Base-by-base conservation (phyloP, 1,140 invertebrate species). In the Leptinotarsa lineolata region DNA sequence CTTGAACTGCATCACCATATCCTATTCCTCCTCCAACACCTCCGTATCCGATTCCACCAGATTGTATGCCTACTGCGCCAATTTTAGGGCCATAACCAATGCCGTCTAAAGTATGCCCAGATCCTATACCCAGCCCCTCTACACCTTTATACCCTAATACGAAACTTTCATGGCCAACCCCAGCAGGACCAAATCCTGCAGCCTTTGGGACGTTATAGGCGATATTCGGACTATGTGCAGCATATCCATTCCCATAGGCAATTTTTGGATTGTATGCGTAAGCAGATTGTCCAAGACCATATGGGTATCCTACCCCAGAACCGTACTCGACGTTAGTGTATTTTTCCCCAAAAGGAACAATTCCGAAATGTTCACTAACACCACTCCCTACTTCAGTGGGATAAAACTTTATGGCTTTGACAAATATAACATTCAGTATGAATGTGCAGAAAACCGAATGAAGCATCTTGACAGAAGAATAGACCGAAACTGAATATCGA, bases 101-200 rank as follows among this genome's bases (percentile, higher is more conserved):
- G 48, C 48, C 48, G 4, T 13, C 48, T 2, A 15, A 18, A 4
- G 15, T 18, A 59, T 54, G 71, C 68, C 15, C 74, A 71, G 21
- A 64, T 80, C 18, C 60, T 20, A 81, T 81, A 13, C 65, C 76
- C 8, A 70, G 74, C 21, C 78, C 24, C 12, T 76, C 79, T n/a
- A 70, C 76, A 39, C 83, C 84, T 45, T 83, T 84, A 46, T 82
- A 68, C 48, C 48, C 48, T 54, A 54, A 54, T 54, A 16, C 16
- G 15, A 54, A 15, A 16, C 48, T 18, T 18, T 15, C 15, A 5
- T 54, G 48, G 4, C 48, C 48, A 5, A 54, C 15, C 12, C 48
- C 48, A 16, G 15, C 48, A 15, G 15, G 15, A 54, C 48, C 48
- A 8, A 54, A 18, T 54, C 48, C 48, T n/a, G 6, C 48, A 54